Evolutionary conservation across 64 coral and sea anemone genomes (phyloP).

Genomic region (Actinia tenebrosa): DNA sequence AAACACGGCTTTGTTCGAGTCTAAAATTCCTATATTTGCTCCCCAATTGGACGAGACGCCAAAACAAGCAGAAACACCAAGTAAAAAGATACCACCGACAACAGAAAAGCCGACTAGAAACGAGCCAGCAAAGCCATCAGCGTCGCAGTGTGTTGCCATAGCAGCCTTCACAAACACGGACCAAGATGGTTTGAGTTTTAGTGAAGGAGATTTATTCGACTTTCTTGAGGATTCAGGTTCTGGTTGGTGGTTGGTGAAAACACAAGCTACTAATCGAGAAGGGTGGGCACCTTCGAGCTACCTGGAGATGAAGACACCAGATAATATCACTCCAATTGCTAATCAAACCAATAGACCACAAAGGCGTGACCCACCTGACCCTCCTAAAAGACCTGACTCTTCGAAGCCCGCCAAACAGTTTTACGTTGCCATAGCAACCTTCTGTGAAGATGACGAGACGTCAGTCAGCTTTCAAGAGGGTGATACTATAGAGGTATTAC

Average conservation of each 20-base stretch:
- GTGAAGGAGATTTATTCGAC: slow-evolving; percentile 60
- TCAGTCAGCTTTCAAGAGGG: slow-evolving; percentile 53
- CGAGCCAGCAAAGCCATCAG: neutral
- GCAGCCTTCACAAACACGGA: neutral
- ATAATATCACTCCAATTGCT: neutral
- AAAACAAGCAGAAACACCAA: neutral
- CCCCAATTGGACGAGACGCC: neutral
- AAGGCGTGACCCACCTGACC: neutral
- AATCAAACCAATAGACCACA: neutral
- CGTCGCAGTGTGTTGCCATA: slow-evolving; percentile 14
- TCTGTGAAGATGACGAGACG: slow-evolving; percentile 40
- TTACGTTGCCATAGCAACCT: slow-evolving; percentile 37
- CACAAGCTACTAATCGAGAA: slow-evolving; percentile 2
- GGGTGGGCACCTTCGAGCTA: slow-evolving; percentile 54
- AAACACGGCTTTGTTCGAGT: neutral
- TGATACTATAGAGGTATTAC: slow-evolving; percentile 53
- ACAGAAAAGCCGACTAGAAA: neutral
- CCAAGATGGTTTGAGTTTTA: neutral
- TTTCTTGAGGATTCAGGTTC: slow-evolving; percentile 75
- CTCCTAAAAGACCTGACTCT: neutral
- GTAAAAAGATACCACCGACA: neutral
- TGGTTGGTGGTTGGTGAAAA: slow-evolving; percentile 79
- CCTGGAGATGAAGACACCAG: slow-evolving; percentile 21
- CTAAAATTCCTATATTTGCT: neutral
- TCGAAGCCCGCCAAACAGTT: slow-evolving; percentile 28